Conservation (phyloP, 2,888 invertebrate genomes). For the Sceliomorpha sp. region DNA sequence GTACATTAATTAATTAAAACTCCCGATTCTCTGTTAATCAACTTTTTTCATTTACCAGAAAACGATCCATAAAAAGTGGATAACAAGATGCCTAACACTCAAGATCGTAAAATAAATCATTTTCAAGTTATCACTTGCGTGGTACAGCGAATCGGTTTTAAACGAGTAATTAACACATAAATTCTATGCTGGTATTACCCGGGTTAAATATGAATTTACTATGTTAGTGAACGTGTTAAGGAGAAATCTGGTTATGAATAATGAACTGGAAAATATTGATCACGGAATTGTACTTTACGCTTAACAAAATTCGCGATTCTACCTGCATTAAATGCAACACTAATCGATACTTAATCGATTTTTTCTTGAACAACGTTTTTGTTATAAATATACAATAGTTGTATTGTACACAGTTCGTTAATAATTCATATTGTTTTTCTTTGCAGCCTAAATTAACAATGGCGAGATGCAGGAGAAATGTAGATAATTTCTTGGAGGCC, state of each 20-base stretch:
- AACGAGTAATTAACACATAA: slow-evolving; percentile 30
- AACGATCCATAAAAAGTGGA: slow-evolving; percentile 10
- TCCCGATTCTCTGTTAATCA: neutral
- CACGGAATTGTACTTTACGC: no score
- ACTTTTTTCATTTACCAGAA: slow-evolving; percentile 23
- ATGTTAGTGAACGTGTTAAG: slow-evolving; percentile 9
- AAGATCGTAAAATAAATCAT: slow-evolving; percentile 21
- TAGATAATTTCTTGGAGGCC: slow-evolving; percentile 97
- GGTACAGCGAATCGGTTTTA: slow-evolving; percentile 15
- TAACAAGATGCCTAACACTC: slow-evolving; percentile 9
- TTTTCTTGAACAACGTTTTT: no score
- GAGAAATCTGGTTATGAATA: slow-evolving; percentile 18
- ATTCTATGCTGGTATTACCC: slow-evolving; percentile 5
- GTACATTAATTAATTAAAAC: no score
- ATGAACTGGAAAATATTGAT: slow-evolving; percentile 17
- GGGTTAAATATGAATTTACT: slow-evolving; percentile 15
- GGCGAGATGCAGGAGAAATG: slow-evolving; percentile 95
- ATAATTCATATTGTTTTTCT: slow-evolving; percentile 21
- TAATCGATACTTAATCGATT: no score
- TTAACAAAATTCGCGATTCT: no score
- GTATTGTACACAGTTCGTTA: no score
- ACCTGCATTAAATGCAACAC: no score
- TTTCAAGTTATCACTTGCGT: slow-evolving; percentile 25
- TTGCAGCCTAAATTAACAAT: slow-evolving; percentile 96
- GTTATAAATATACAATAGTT: no score